These are phyloP conservation scores for Mormyrus proboscirostris DNA, from an alignment of 2,797 vertebrate genomes.

Conservation along the genomic window DNA sequence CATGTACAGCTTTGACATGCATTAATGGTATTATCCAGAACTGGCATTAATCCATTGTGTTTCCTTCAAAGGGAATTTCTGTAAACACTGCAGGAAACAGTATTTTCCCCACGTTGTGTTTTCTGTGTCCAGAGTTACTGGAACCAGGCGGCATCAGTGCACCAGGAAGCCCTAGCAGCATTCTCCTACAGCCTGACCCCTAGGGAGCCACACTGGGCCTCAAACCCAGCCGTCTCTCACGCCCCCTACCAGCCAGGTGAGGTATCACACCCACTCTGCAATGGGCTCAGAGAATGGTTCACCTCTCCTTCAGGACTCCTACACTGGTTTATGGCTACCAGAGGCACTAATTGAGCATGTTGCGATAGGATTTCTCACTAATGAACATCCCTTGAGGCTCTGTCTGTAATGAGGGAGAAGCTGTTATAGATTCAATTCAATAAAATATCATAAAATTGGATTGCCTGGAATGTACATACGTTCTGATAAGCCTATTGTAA, in stretches of 20 bases:
- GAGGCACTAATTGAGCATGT: not conserved
- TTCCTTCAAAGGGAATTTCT: not conserved
- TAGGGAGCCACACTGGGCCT: not conserved
- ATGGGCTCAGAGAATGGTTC: not conserved
- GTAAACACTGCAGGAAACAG: not conserved
- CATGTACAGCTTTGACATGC: not conserved
- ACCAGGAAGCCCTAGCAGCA: not conserved
- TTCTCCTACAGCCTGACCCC: not conserved
- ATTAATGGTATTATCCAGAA: not conserved
- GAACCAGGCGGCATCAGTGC: not conserved
- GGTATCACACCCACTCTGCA: too few species aligned
- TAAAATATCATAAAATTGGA: not conserved
- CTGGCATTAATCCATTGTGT: not conserved
- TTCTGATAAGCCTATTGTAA: not conserved
- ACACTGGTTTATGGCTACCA: not conserved
- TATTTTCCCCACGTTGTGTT: not conserved
- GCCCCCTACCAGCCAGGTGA: conserved; percentile 10
- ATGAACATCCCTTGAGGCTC: not conserved
- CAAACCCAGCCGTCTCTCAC: not conserved
- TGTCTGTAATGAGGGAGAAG: not conserved
- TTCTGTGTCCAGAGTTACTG: not conserved
- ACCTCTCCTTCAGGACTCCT: not conserved
- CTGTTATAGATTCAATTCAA: not conserved
- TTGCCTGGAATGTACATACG: not conserved
- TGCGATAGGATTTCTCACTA: not conserved